Conservation (phyloP, 2,797 vertebrate species). For the Neostethus bicornis region DNA sequence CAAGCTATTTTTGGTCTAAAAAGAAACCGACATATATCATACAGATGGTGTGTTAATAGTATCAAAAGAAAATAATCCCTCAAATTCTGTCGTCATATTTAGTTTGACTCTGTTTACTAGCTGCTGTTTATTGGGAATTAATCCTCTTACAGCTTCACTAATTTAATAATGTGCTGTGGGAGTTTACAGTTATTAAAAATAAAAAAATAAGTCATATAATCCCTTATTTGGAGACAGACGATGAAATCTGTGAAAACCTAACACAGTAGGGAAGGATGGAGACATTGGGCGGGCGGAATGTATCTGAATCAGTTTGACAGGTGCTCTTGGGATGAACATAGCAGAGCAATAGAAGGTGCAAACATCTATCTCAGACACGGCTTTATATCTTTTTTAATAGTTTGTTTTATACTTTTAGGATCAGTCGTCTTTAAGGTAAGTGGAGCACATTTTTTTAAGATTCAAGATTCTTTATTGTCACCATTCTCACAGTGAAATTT, state of each 20-base stretch:
- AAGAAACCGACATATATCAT: too few species aligned
- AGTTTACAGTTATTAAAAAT: slow-evolving; percentile 5
- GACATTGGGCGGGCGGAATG: slow-evolving; percentile 19
- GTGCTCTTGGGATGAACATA: slow-evolving; percentile 11
- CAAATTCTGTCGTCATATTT: background rate
- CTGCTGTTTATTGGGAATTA: background rate
- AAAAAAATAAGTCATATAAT: slow-evolving; percentile 22
- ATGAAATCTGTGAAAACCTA: slow-evolving; percentile 27
- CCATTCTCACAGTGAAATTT: too few species aligned
- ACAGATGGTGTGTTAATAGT: too few species aligned
- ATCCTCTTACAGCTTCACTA: slow-evolving; percentile 19
- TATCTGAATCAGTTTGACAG: slow-evolving; percentile 30
- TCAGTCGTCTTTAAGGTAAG: slow-evolving; percentile 46
- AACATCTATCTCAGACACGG: background rate
- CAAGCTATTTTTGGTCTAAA: too few species aligned
- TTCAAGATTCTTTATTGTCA: too few species aligned
- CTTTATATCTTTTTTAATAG: background rate
- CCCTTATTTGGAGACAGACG: slow-evolving; percentile 2
- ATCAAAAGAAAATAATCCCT: slow-evolving; percentile 1
- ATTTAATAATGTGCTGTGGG: slow-evolving; percentile 17
- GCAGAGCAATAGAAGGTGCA: background rate
- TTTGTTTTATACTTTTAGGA: slow-evolving; percentile 4
- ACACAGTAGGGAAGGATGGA: slow-evolving; percentile 26
- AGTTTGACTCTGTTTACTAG: background rate
- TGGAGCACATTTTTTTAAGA: background rate